These are phyloP conservation scores for Vanessa atalanta DNA, from an alignment of 1,140 invertebrate species.

Conservation along the genomic window DNA sequence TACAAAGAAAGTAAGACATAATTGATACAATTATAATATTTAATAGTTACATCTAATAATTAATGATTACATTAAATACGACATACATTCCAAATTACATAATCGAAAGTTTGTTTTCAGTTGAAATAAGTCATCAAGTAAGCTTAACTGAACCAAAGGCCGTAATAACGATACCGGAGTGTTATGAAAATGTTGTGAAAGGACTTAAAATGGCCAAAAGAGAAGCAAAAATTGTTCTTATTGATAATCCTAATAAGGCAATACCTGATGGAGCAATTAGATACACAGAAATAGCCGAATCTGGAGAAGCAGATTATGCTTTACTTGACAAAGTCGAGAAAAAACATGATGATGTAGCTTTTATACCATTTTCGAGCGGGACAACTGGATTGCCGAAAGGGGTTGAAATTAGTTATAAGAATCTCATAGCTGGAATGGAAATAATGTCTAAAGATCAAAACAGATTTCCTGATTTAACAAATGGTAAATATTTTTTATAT, in stretches of 20 bases:
- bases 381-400: conserved; percentile 96
- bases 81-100: no score
- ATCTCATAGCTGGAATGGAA: conserved; percentile 86
- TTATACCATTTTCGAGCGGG: conserved; percentile 90
- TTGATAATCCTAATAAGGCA: conserved; percentile 52
- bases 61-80: no score
- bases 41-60: no score
- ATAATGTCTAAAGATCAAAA: conserved; percentile 51
- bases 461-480: conserved; percentile 47
- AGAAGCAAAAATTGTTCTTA: conserved; percentile 73
- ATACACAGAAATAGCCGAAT: conserved; percentile 78
- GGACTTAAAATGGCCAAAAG: conserved; percentile 59
- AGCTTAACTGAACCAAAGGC: conserved; percentile 82
- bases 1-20: conserved; percentile 87
- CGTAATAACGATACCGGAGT: conserved; percentile 83
- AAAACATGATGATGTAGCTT: conserved; percentile 76
- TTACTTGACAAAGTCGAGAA: conserved; percentile 62
- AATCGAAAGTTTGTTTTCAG: conserved; percentile 63
- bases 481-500: conserved; percentile 47
- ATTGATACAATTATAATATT: no score
- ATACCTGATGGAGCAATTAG: conserved; percentile 73
- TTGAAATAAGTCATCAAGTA: conserved; percentile 86
- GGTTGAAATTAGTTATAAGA: conserved; percentile 91
- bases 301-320: conserved; percentile 56
- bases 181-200: conserved; percentile 66